These are phyloP conservation scores for Lagenorhynchus albirostris DNA, from an alignment of 2,113 vertebrate species.

Conservation along the genomic window DNA sequence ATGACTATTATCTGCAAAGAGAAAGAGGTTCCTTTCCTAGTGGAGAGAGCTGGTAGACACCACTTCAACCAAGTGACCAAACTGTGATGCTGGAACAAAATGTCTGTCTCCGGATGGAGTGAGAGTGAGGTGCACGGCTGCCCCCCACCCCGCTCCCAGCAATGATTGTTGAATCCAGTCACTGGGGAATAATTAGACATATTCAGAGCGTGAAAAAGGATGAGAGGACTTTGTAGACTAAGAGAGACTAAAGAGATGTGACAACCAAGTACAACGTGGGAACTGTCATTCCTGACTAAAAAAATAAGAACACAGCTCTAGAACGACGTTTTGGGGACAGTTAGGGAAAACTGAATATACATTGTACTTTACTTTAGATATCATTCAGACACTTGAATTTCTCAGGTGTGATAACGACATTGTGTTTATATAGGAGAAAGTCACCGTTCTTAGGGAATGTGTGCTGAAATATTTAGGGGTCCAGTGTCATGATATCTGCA, in stretches of 20 bases:
- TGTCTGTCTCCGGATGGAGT: not conserved
- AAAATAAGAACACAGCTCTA: not conserved
- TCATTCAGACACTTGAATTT: not conserved
- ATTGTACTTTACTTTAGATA: not conserved
- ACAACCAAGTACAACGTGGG: not conserved
- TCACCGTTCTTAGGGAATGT: not conserved
- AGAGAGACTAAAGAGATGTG: not conserved
- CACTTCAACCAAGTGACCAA: not conserved
- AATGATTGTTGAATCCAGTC: not conserved
- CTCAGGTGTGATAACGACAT: not conserved
- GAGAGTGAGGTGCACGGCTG: accelerated
- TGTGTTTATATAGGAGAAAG: not conserved
- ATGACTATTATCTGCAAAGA: not conserved
- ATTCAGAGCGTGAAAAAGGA: not conserved
- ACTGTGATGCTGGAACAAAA: not conserved
- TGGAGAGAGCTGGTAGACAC: not conserved
- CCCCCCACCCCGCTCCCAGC: not conserved
- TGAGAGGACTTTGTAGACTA: not conserved
- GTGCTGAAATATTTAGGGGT: not conserved
- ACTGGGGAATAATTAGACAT: not conserved
- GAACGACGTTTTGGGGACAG: not conserved
- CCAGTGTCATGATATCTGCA: not conserved
- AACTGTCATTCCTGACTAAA: not conserved
- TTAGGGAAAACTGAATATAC: not conserved
- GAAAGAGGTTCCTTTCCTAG: not conserved